Evolutionary conservation across 2,113 vertebrate species (phyloP), one percentile per base, ranked within the genome.

Genomic region (Dromiciops gliroides): DNA sequence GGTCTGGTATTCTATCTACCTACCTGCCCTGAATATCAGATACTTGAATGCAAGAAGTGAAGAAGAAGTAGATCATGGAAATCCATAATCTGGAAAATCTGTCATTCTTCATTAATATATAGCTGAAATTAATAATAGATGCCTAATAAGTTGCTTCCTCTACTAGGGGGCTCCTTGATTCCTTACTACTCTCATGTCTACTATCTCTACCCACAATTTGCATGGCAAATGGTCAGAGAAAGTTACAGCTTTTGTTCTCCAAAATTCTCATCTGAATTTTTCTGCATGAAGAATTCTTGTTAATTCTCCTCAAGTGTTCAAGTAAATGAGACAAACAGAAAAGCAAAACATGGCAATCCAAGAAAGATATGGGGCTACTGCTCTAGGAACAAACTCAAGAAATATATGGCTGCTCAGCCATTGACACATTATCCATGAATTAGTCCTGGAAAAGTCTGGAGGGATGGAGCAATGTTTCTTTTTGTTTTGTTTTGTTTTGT

Each of bases 271-370:
- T 88, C 3, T 53, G 47, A 93, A 95, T 95, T 50, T 67, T 37
- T 16, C 22, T 44, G 48, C 9, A 89, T 94, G 52, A 91, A 94
- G 89, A 91, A 93, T 91, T 97, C 93, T 91, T 75, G 50, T 93
- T 90, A 92, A 67, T 37, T 89, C 89, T 48, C 92, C 48, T 89
- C 0, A 0, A 53, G 51, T 92, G 94, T 50, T 53, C 95, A 49
- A 56, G 75, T 0, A 0, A 44, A 28, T 91, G 49, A n/a, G 93
- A 51, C 0, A 0, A 1, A 25, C 14, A 48, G 26, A 28, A 31
- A 97, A 94, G 28, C 50, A 51, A 31, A 48, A 44, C n/a, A 16
- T 67, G 92, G 90, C 22, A 92, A 53, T 75, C 83, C 48, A 48
- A 0, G 25, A 7, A 91, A 67, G 52, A 8, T 47, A 23, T 4